Percentiles rank a stretch among this genome's conserved stretches.
phyloP scores from a whole-genome alignment of 2,113 vertebrate genomes.

The Embiotoca jacksoni region DNA sequence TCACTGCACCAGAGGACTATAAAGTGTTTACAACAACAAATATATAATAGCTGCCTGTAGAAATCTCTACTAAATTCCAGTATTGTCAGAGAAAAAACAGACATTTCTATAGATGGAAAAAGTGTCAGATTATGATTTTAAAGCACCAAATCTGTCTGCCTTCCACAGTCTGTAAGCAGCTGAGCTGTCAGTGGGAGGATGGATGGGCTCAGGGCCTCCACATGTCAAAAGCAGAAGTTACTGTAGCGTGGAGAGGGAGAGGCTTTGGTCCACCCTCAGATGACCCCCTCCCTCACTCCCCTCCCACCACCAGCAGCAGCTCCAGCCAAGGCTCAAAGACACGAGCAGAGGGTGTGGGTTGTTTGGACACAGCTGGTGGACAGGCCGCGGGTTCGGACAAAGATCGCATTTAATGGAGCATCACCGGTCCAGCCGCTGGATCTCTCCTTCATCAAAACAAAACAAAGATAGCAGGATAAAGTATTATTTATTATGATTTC shows the following conservation, averaged over 20 bases:
- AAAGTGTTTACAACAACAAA: background rate
- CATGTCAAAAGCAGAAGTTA: constrained; percentile 69
- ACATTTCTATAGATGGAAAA: constrained; percentile 25
- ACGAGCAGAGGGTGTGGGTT: constrained; percentile 42
- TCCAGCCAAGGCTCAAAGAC: constrained; percentile 35
- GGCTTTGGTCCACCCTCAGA: constrained; percentile 55
- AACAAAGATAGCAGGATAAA: constrained; percentile 6
- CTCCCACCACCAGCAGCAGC: constrained; percentile 13
- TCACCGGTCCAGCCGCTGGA: constrained; percentile 5
- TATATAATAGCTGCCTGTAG: background rate
- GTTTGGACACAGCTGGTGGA: constrained; percentile 71
- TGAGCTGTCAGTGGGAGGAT: constrained; percentile 59
- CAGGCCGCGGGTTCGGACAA: constrained; percentile 38
- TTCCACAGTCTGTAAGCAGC: constrained; percentile 38
- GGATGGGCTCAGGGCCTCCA: constrained; percentile 51
- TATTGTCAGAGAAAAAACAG: constrained; percentile 6
- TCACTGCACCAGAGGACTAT: background rate
- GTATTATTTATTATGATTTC: constrained; percentile 25
- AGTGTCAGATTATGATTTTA: constrained; percentile 26
- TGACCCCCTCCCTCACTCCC: constrained; percentile 40
- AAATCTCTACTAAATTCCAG: background rate
- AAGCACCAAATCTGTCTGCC: constrained; percentile 36
- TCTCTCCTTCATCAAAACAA: constrained; percentile 25
- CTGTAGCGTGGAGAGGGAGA: constrained; percentile 59
- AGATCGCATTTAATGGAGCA: constrained; percentile 35